These are phyloP conservation scores for Prionailurus viverrinus DNA, from an alignment of 2,113 vertebrate species.

Conservation along the genomic window DNA sequence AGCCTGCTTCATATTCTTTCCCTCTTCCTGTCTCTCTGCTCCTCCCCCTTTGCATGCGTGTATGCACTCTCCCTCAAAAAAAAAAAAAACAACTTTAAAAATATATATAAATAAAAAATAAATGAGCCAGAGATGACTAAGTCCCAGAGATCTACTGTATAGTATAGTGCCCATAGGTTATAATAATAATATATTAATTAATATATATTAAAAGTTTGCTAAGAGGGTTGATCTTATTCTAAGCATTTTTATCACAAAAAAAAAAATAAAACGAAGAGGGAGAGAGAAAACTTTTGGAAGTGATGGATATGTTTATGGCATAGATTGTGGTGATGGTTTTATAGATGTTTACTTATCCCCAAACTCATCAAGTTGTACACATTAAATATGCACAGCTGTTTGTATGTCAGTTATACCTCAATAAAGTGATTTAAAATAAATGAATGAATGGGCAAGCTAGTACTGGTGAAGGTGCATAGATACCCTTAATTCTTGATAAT, in stretches of 20 bases:
- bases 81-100: too few species aligned
- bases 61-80: too few species aligned
- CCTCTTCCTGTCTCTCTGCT: too few species aligned
- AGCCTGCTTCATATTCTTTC: too few species aligned
- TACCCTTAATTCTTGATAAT: neutral
- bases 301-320: neutral
- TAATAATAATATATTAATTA: neutral
- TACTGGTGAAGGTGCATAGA: neutral
- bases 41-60: too few species aligned
- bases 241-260: constrained; percentile 25
- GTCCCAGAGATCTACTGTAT: neutral
- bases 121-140: neutral
- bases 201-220: neutral
- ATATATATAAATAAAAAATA: neutral
- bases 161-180: neutral
- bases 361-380: neutral
- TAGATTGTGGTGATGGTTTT: neutral
- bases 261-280: neutral
- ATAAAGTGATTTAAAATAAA: neutral
- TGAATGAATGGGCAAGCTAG: neutral
- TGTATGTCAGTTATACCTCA: too few species aligned
- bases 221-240: neutral
- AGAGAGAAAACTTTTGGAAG: neutral
- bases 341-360: neutral
- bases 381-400: neutral